phyloP scores from a whole-genome alignment of 2,113 vertebrate genomes.

The Meriones unguiculatus region DNA sequence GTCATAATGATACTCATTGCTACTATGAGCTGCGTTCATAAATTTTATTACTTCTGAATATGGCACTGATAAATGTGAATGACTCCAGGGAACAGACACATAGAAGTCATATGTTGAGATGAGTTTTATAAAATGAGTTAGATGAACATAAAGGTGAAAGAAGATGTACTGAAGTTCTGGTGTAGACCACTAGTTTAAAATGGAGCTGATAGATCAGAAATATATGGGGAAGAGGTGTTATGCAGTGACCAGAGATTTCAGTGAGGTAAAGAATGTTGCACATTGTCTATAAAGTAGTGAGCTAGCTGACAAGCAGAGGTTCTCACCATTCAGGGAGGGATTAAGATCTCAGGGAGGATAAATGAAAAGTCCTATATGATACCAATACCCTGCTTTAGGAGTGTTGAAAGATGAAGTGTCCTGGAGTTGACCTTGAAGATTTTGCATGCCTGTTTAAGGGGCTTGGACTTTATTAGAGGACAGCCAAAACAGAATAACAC shows the following conservation, averaged over 20 bases:
- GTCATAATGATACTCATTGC: not conserved
- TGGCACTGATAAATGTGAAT: conserved; percentile 18
- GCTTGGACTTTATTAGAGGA: not conserved
- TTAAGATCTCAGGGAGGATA: not conserved
- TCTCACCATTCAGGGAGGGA: not conserved
- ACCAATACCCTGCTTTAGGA: not conserved
- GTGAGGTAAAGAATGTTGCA: not conserved
- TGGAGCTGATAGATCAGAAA: not conserved
- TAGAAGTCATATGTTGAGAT: conserved; percentile 26
- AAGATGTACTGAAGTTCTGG: not conserved
- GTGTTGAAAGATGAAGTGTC: not conserved
- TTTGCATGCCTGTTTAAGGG: not conserved
- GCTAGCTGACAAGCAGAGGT: not conserved
- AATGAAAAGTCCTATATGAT: conserved; percentile 22
- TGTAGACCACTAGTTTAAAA: not conserved
- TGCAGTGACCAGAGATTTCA: not conserved
- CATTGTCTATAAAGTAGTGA: not conserved
- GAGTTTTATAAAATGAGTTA: not conserved
- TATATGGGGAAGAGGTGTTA: not conserved
- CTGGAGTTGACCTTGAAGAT: not conserved
- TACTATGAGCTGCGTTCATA: conserved; percentile 52
- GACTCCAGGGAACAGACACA: not conserved
- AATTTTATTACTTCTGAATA: conserved; percentile 51
- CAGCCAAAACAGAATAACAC: not conserved
- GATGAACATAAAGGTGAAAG: not conserved